Base-by-base conservation (phyloP, 1,140 invertebrate genomes). In the Rhynchophorus ferrugineus region DNA sequence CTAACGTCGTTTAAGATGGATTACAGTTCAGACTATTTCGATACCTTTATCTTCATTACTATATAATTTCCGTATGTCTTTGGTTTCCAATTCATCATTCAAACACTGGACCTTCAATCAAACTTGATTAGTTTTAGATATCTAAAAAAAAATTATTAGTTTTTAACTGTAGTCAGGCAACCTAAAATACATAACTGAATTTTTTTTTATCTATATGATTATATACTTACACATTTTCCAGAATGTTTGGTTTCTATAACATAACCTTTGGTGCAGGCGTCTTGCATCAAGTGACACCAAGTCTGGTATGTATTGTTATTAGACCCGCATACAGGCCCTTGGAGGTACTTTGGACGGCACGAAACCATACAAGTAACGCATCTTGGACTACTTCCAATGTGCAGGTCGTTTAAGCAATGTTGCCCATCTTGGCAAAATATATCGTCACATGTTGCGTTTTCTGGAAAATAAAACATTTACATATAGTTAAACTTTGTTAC, bases 221-320 rank as follows among this genome's bases (percentile, higher is more conserved):
- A n/a, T n/a, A n/a, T n/a, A 49, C 47, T 17, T 42, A 52, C 35
- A 54, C 87, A 90, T 51, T 78, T 77, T 44, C 87, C 88, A 21
- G 79, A 73, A 62, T 86, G 77, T 62, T 82, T 76, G 2, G 87
- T 84, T 58, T 89, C 85, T 44, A 91, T 80, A 49, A 87, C 81
- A 54, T 79, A 79, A 20, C 87, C 85, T n/a, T 79, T 87, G 57
- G 75, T 75, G 69, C 91, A 95, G 0, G 89, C 80, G 58, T 87
- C 85, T 60, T 85, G 79, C 61, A 87, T 81, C 79, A 94, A 85
- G 57, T 91, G 82, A 72, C 91, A 94, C 83, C 87, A 91, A 35
- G 86, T 90, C 18, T 77, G 73, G 70, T 94, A 94, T 1, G 89
- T 91, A 57, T 78, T 78, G 59, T 87, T 83, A 70, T 95, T 89